Base-by-base conservation (phyloP, 2,888 invertebrate genomes). In the Zaprionus obscuricornis region DNA sequence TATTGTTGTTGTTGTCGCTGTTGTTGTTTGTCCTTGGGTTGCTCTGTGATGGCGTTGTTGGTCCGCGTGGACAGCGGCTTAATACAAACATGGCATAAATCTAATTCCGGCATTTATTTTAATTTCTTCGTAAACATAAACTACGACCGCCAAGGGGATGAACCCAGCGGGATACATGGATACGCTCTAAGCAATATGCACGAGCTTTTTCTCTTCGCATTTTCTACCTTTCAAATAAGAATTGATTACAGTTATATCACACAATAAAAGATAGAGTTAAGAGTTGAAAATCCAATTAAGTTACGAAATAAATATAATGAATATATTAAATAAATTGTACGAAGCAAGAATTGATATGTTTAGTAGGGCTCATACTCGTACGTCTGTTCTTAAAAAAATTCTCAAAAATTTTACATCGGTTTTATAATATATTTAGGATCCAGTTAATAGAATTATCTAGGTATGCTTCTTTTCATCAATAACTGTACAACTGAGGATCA, bases 21-120 rank as follows among this genome's bases (percentile, higher is more conserved):
- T 36, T 47, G 49, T 49, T 52, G 51, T 33, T 36, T 54, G 42
- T 58, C 14, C 34, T 55, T 51, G 50, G 42, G 26, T 33, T 34
- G 67, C 55, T 64, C 57, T 46, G 47, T 55, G 51, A 45, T 66
- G 51, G 42, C 58, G 18, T 36, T 62, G 51, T 36, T 42, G 24
- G 13, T 42, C 42, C 33, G 55, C 66, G 67, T 74, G 81, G 76
- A 73, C 79, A 74, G 72, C 74, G 74, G 82, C 78, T 85, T 86
- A 79, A 85, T 87, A 79, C 82, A 88, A 86, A 87, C 87, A 87
- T 77, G 75, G 78, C 85, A 88, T 87, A 88, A 87, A 87, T 87
- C 88, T 79, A 76, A 74, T 87, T 78, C 68, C 68, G 78, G 79
- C 78, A 82, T 87, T 88, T 88, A 87, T 87, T 87, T 87, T 87